Evolutionary conservation across 2,113 vertebrate genomes (phyloP).

Genomic region (Thryonomys swinderianus): DNA sequence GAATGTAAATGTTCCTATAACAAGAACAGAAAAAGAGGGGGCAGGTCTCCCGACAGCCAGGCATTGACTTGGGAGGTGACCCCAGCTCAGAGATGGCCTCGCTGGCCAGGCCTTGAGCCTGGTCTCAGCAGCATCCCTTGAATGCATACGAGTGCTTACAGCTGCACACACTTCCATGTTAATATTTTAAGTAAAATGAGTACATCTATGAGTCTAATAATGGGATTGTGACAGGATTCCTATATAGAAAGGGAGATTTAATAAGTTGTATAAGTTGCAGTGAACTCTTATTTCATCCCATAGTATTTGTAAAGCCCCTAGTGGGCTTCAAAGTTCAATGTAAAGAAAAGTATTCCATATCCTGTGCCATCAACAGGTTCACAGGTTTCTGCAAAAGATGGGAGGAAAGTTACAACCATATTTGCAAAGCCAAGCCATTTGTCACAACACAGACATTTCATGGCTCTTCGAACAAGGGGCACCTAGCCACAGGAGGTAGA

Average conservation of each 20-base stretch:
- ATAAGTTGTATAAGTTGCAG: background rate
- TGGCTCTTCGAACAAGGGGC: background rate
- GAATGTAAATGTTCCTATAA: background rate
- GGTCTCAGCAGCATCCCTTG: background rate
- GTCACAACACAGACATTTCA: background rate
- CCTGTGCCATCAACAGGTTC: background rate
- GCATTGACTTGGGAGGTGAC: background rate
- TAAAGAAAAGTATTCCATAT: background rate
- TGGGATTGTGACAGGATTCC: background rate
- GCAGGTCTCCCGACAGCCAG: background rate
- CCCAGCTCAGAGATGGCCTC: background rate
- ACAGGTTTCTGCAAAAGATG: background rate
- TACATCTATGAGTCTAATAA: rapidly evolving
- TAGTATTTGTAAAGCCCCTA: background rate
- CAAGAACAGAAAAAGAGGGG: background rate
- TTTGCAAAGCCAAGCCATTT: background rate
- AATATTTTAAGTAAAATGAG: background rate
- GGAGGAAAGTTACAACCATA: background rate
- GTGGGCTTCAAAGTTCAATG: background rate
- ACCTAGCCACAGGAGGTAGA: too few species aligned
- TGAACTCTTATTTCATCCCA: background rate
- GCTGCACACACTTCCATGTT: background rate
- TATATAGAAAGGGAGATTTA: background rate
- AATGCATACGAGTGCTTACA: background rate
- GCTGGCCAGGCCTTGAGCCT: background rate